Base-by-base conservation (phyloP, 1,140 invertebrate species). In the Pissodes strobi region DNA sequence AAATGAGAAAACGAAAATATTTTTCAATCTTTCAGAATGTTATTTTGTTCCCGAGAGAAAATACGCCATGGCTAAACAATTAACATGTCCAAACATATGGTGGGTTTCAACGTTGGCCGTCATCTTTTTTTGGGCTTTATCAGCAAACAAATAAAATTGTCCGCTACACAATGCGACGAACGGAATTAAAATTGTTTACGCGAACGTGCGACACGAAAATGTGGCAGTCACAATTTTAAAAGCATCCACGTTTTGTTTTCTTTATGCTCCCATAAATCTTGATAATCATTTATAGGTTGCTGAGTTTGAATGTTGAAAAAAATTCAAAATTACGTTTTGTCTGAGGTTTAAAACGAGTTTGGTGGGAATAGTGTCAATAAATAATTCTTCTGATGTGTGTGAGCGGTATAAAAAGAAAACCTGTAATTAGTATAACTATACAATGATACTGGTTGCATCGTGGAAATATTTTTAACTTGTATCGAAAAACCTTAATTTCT, bases 61-160 rank as follows among this genome's bases (percentile, higher is more conserved):
- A 6, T 13, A 21, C 19, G 12, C 8, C 0, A 45, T 6, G 1
- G 19, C 3, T 2, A 18, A 45, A 45, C 12, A 19, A 18, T 19
- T 21, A 5, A 45, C 9, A 6, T 45, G 18, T 45, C 19, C 17
- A 38, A 53, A 18, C 51, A 25, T 19, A 53, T 38, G 18, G n/a
- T 21, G 5, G n/a, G 3, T 19, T 53, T 21, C 15, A 19, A 22
- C 21, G 9, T 18, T 38, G 27, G 19, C 15, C 10, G 25, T 53
- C 51, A 22, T 25, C 25, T 49, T 53, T 59, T 57, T 48, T 37
- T 46, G 8, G 27, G 37, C 22, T 41, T 57, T 41, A 43, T 41
- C 53, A 30, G 37, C 38, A 57, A 57, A 57, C 39, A 57, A 57
- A 43, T 57, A 45, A 57, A 57, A 57, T 53, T 53, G 51, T 37